Percentiles rank a stretch among this genome's conserved stretches.
phyloP scores from a whole-genome alignment of 1,140 invertebrate species.

The Pseudomyrmex sp. region DNA sequence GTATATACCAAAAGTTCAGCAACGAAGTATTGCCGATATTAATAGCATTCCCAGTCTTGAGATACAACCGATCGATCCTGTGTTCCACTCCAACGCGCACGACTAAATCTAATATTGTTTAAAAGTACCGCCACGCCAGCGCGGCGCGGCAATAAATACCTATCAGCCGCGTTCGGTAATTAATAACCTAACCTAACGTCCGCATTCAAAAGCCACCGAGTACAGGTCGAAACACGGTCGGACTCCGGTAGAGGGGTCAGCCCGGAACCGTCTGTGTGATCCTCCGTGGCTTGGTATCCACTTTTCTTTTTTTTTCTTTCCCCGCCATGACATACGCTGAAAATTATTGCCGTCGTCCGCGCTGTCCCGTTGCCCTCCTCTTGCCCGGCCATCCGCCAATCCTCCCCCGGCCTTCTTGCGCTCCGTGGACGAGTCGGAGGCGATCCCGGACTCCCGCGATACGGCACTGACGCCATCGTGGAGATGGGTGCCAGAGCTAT shows the following conservation, averaged over 20 bases:
- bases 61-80: conserved; percentile 34
- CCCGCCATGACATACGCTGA: conserved; percentile 70
- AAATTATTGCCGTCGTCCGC: conserved; percentile 76
- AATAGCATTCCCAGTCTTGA: conserved; percentile 25
- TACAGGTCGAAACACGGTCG: conserved; percentile 36
- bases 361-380: conserved; percentile 52
- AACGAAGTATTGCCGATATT: conserved; percentile 41
- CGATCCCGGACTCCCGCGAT: conserved; percentile 71
- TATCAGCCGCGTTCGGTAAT: conserved; percentile 54
- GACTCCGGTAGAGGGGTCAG: conserved; percentile 45
- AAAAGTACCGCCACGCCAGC: conserved; percentile 39
- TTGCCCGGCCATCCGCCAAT: neutral
- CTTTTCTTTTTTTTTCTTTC: conserved; percentile 59
- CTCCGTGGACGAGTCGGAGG: conserved; percentile 69
- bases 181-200: conserved; percentile 36
- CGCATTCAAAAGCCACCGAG: conserved; percentile 38
- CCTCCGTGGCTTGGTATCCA: conserved; percentile 61
- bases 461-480: conserved; percentile 76
- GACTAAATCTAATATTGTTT: conserved; percentile 57
- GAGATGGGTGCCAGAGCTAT: conserved; percentile 79
- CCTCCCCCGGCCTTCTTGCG: conserved; percentile 61
- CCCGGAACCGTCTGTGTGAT: conserved; percentile 63
- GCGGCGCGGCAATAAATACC: conserved; percentile 47
- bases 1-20: conserved; percentile 33
- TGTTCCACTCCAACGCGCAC: conserved; percentile 37